These are phyloP conservation scores for Prochilodus magdalenae DNA, from an alignment of 2,113 vertebrate species.

Conservation along the genomic window DNA sequence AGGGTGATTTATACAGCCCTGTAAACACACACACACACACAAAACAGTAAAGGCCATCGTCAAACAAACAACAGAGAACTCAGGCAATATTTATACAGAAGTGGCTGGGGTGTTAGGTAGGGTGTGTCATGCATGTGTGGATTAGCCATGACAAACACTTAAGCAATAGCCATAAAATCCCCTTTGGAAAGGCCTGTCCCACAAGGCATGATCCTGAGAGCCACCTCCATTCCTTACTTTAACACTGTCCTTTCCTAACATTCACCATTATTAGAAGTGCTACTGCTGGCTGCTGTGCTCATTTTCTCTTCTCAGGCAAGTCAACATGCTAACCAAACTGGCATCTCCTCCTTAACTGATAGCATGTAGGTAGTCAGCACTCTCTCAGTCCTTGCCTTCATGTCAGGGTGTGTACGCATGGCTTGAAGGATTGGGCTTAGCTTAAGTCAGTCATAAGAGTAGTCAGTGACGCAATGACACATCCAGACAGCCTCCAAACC, in stretches of 20 bases:
- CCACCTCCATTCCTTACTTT: neutral
- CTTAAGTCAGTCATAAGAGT: constrained; percentile 29
- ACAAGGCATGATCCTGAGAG: neutral
- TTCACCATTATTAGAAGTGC: neutral
- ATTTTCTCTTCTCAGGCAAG: neutral
- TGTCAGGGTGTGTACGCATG: constrained; percentile 25
- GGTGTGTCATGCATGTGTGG: constrained; percentile 38
- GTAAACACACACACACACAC: constrained; percentile 26
- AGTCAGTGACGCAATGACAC: constrained; percentile 40
- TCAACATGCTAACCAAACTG: constrained; percentile 36
- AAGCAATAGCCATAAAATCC: constrained; percentile 2
- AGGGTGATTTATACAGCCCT: constrained; percentile 42
- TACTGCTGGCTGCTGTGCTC: neutral
- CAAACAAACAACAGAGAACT: constrained; percentile 33
- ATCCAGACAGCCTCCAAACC: constrained; percentile 26
- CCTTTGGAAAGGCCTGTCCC: neutral
- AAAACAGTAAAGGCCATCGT: constrained; percentile 31
- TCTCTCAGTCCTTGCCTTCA: neutral
- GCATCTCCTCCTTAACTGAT: constrained; percentile 32
- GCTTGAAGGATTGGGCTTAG: constrained; percentile 30
- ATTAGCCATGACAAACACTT: constrained; percentile 37
- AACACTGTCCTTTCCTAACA: no score
- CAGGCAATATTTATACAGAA: constrained; percentile 51
- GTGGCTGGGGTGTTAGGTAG: constrained; percentile 32
- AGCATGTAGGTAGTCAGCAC: constrained; percentile 25